These are phyloP conservation scores for Sinocyclocheilus anophthalmus DNA, from an alignment of 2,113 vertebrate species.

Conservation along the genomic window DNA sequence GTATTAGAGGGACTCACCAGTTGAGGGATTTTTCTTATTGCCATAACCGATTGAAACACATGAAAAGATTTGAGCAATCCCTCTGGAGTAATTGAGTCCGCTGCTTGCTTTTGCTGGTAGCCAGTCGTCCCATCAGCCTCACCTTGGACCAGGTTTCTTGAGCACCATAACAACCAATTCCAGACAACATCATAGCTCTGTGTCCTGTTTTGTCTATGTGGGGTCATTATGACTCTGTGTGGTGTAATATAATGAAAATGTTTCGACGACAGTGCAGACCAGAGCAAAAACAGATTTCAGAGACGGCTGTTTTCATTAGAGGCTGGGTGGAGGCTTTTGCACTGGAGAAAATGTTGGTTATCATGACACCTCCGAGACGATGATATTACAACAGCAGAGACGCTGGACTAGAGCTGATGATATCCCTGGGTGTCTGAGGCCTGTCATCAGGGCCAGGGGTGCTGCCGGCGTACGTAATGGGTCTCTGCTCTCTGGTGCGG, in stretches of 20 bases:
- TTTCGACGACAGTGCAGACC: conserved; percentile 68
- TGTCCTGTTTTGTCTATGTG: conserved; percentile 68
- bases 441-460: conserved; percentile 53
- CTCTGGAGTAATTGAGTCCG: conserved; percentile 3
- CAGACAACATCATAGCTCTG: conserved; percentile 59
- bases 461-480: conserved; percentile 37
- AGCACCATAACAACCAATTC: conserved; percentile 31
- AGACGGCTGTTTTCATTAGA: conserved; percentile 58
- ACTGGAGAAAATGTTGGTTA: conserved; percentile 69
- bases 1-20: conserved; percentile 39
- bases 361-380: conserved; percentile 67
- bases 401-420: conserved; percentile 68
- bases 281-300: conserved; percentile 69
- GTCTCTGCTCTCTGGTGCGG: conserved; percentile 4
- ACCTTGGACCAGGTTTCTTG: conserved; percentile 45
- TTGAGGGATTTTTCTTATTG: conserved; percentile 39
- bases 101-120: conserved; percentile 19
- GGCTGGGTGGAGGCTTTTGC: conserved; percentile 59
- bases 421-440: conserved; percentile 57
- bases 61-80: conserved; percentile 23
- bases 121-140: conserved; percentile 25
- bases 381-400: conserved; percentile 68
- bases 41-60: neutral
- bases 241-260: conserved; percentile 73
- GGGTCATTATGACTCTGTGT: conserved; percentile 67